A percentile compares a stretch with the other conserved stretches of the same genome.
phyloP scores from a whole-genome alignment of 2,888 invertebrate genomes.

The Acanthosoma haemorrhoidale region DNA sequence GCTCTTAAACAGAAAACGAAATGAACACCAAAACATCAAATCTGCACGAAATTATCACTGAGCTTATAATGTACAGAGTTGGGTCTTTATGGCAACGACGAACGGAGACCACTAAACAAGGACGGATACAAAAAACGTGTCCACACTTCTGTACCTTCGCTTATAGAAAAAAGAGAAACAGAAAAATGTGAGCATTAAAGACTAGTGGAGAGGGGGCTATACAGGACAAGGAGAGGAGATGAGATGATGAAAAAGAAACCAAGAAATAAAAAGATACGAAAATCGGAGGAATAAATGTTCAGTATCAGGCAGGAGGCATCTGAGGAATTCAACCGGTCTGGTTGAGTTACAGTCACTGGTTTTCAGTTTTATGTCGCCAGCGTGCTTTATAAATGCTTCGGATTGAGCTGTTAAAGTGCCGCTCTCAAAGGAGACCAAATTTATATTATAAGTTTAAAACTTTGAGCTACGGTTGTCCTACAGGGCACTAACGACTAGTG shows the following conservation, averaged over 20 bases:
- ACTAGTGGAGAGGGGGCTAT: neutral
- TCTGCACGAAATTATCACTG: too few relatives aligned
- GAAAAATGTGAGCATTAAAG: neutral
- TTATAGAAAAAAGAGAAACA: neutral
- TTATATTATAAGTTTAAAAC: conserved; percentile 19
- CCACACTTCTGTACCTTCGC: conserved; percentile 8
- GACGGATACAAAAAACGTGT: conserved; percentile 18
- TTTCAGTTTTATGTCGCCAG: conserved; percentile 13
- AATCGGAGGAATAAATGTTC: conserved; percentile 17
- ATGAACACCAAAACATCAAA: too few relatives aligned
- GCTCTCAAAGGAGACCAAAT: conserved; percentile 18
- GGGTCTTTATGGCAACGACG: neutral
- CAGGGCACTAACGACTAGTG: too few relatives aligned
- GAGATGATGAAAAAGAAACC: neutral
- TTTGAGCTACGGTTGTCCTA: neutral
- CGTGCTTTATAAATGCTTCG: conserved; percentile 13
- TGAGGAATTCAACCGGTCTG: neutral
- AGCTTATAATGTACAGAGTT: neutral
- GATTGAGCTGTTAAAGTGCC: conserved; percentile 26
- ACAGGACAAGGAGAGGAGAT: neutral
- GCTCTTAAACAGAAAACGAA: too few relatives aligned
- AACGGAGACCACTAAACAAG: neutral
- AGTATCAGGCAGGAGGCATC: neutral
- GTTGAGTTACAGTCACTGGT: conserved; percentile 1
- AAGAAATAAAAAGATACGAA: conserved; percentile 14